Percentiles rank a stretch among this genome's conserved stretches.
Evolutionary conservation across 1,140 invertebrate genomes (phyloP).

Genomic region (Habropoda laboriosa): DNA sequence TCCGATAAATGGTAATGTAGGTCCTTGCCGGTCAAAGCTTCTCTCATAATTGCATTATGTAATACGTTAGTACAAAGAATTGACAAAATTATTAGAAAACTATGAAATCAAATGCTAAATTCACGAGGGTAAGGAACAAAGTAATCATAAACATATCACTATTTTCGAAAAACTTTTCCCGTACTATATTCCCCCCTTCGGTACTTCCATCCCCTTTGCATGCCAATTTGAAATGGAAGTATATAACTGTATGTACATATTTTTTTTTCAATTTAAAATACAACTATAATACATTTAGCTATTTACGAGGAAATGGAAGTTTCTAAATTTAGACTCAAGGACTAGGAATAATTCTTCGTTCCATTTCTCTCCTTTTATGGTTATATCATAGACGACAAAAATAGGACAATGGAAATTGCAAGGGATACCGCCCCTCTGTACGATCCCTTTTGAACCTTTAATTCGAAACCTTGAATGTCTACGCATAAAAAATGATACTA

Average conservation of each 20-base stretch:
- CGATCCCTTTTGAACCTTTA: background rate
- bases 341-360: background rate
- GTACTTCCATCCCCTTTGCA: background rate
- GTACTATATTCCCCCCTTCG: background rate
- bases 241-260: background rate
- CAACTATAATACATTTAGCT: background rate
- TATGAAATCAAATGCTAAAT: background rate
- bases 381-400: background rate
- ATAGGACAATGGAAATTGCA: constrained; percentile 35
- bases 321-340: background rate
- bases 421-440: constrained; percentile 29
- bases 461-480: background rate
- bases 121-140: too few relatives aligned
- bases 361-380: background rate
- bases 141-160: too few relatives aligned
- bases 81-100: background rate
- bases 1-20: background rate
- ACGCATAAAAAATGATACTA: background rate
- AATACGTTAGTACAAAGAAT: background rate
- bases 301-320: background rate
- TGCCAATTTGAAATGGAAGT: background rate
- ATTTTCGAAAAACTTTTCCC: background rate
- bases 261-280: background rate
- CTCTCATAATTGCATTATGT: constrained; percentile 45
- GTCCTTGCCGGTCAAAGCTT: background rate